phyloP scores from a whole-genome alignment of 2,797 vertebrate genomes.

The Ficedula albicollis region DNA sequence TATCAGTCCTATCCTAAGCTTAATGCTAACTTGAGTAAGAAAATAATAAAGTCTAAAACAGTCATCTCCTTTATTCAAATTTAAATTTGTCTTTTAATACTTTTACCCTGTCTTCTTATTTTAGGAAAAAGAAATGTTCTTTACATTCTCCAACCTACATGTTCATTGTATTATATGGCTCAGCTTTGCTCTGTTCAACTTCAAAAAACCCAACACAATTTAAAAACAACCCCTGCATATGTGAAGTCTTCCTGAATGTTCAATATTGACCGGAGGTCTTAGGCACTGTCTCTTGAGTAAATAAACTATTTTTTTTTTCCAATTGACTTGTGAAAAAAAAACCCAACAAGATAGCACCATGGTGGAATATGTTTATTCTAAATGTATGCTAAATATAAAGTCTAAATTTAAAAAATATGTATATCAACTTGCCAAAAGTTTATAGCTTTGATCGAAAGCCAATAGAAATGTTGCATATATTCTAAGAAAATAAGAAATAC shows the following conservation, averaged over 20 bases:
- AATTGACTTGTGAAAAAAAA: neutral
- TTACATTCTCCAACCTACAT: neutral
- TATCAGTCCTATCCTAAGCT: neutral
- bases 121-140: neutral
- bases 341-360: neutral
- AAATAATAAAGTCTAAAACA: neutral
- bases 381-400: neutral
- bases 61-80: neutral
- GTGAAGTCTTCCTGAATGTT: neutral
- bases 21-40: neutral
- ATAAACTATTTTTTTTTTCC: neutral
- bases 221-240: accelerated
- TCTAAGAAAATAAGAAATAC: slow-evolving; percentile 52
- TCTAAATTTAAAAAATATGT: neutral
- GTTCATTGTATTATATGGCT: neutral
- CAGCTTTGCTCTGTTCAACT: neutral
- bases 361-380: neutral
- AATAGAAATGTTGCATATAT: neutral
- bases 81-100: neutral
- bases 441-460: neutral
- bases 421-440: neutral
- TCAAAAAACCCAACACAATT: neutral
- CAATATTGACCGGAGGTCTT: neutral
- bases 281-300: neutral
- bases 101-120: neutral